Percentiles rank a stretch among this genome's conserved stretches.
Conservation (phyloP, 2,888 invertebrate genomes). For the Agrilus cyanescens region DNA sequence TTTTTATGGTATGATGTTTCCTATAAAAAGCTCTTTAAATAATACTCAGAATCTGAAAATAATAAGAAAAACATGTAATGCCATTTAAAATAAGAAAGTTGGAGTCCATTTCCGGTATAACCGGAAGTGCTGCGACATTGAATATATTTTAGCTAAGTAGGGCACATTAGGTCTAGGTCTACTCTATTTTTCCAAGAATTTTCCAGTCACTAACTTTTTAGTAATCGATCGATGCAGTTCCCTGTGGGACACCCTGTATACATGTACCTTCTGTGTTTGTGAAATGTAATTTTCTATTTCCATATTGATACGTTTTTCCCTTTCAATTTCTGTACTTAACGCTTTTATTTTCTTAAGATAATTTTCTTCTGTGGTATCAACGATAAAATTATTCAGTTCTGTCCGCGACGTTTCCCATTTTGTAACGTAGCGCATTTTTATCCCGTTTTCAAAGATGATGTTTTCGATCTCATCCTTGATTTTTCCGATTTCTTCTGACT, state of each 20-base stretch:
- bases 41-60: no score
- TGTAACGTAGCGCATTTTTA: slow-evolving; percentile 24
- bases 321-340: slow-evolving; percentile 26
- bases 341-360: slow-evolving; percentile 23
- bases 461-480: slow-evolving; percentile 28
- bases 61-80: no score
- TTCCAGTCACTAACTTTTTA: no score
- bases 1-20: no score
- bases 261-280: slow-evolving; percentile 22
- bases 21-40: no score
- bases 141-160: no score
- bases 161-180: no score
- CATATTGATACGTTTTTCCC: slow-evolving; percentile 29
- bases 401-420: slow-evolving; percentile 32
- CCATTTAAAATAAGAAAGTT: no score
- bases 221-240: no score
- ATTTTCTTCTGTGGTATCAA: slow-evolving; percentile 23
- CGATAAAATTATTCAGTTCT: slow-evolving; percentile 28
- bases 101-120: no score
- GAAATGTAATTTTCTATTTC: slow-evolving; percentile 29
- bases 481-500: slow-evolving; percentile 20
- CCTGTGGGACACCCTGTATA: neutral
- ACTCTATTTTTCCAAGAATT: no score
- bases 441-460: slow-evolving; percentile 21
- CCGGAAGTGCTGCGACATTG: no score